A percentile compares a stretch with the other conserved stretches of the same genome.
Evolutionary conservation across 2,113 vertebrate genomes (phyloP).

Genomic region (Upupa epops): DNA sequence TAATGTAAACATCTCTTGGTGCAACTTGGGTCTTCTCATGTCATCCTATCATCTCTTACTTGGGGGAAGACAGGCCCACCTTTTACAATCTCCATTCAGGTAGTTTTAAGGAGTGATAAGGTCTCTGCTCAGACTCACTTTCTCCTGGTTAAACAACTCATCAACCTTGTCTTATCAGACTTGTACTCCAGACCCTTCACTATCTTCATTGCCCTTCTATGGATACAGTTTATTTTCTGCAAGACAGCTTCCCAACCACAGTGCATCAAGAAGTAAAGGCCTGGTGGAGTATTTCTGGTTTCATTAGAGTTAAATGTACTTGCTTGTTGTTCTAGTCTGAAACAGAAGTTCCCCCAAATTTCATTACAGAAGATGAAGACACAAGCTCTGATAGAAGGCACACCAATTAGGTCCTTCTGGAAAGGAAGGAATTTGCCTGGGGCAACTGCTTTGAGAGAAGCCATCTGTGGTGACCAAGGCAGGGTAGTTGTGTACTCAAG

Average conservation of each 20-base stretch:
- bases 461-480: too few relatives aligned
- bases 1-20: not conserved
- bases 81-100: not conserved
- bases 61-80: not conserved
- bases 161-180: too few relatives aligned
- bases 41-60: rapidly evolving
- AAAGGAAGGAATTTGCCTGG: not conserved
- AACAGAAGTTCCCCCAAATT: not conserved
- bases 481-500: too few relatives aligned
- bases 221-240: not conserved
- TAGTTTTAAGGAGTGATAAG: not conserved
- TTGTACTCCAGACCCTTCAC: too few relatives aligned
- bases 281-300: not conserved
- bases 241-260: not conserved
- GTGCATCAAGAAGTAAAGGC: not conserved
- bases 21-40: not conserved
- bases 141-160: not conserved
- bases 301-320: not conserved
- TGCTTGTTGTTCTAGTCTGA: not conserved
- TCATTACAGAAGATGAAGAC: not conserved
- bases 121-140: not conserved
- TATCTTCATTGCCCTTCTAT: not conserved
- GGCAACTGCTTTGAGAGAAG: not conserved
- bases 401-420: not conserved
- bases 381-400: not conserved